phyloP scores from a whole-genome alignment of 2,888 invertebrate species.

The Unio delphinus region DNA sequence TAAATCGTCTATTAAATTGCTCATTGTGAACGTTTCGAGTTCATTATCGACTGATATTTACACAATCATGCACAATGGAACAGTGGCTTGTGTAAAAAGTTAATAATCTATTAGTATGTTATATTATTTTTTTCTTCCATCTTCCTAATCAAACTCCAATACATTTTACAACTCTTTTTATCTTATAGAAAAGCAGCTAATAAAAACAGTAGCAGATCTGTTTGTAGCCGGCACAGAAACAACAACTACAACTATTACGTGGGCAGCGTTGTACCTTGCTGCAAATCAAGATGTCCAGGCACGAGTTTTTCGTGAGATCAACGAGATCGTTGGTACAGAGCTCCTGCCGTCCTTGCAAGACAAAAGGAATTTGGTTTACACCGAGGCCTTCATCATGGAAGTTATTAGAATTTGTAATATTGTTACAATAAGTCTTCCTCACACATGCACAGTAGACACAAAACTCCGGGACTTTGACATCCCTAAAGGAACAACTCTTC shows the following conservation, averaged over 20 bases:
- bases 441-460: background rate
- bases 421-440: background rate
- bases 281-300: constrained; percentile 78
- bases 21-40: no score
- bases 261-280: constrained; percentile 86
- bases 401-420: constrained; percentile 1
- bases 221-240: constrained; percentile 75
- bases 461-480: background rate
- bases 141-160: no score
- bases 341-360: no score
- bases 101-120: no score
- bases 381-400: background rate
- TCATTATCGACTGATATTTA: no score
- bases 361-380: no score
- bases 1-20: no score
- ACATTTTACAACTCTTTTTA: background rate
- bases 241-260: constrained; percentile 85
- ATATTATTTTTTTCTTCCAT: no score
- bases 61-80: no score
- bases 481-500: background rate
- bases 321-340: constrained; percentile 62
- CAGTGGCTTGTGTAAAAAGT: no score
- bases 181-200: constrained; percentile 28
- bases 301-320: constrained; percentile 33
- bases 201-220: constrained; percentile 31